Evolutionary conservation across 2,797 vertebrate species (phyloP), one percentile per base, ranked within the genome.

Genomic region (Euthynnus affinis): DNA sequence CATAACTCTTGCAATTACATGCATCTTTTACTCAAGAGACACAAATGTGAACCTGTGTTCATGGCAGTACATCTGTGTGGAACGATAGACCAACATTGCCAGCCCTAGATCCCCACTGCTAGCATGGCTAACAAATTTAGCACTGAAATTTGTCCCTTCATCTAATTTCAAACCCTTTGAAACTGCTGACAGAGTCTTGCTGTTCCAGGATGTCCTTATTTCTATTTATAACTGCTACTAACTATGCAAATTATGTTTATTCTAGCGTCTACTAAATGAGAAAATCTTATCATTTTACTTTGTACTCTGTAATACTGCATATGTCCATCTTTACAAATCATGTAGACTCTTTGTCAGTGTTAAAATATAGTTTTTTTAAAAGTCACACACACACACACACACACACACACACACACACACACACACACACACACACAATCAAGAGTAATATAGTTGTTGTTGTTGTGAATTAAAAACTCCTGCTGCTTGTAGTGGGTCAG

Each of bases 401-500:
- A n/a, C n/a, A n/a, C n/a, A n/a, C n/a, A n/a, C n/a, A n/a, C n/a
- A n/a, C n/a, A n/a, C 15, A 14, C 6, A 34, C 5, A 12, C 25
- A 48, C 27, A 29, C 27, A 1, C 46, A 32, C 48, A 42, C 15
- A 3, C 34, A 18, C 34, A 37, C 34, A 29, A 29, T 29, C 27
- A 29, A 29, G 27, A 37, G 3, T 42, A 57, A 67, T 63, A 27
- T 17, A 76, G 63, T 25, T 55, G 64, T 46, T 55, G 64, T 48
- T 52, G 64, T 48, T 67, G 57, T 81, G 77, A 62, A 49, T 78
- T 52, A 34, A 75, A 71, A 59, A 32, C 53, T 68, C 61, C 60
- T 34, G 55, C 66, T 58, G 69, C 66, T 63, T 77, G 55, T 25
- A 78, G 86, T 86, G 70, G 86, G 86, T 93, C 89, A 87, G 76